Evolutionary conservation across 1,140 invertebrate species (phyloP), one percentile per base, ranked within the genome.

Genomic region (Bombus terrestris): DNA sequence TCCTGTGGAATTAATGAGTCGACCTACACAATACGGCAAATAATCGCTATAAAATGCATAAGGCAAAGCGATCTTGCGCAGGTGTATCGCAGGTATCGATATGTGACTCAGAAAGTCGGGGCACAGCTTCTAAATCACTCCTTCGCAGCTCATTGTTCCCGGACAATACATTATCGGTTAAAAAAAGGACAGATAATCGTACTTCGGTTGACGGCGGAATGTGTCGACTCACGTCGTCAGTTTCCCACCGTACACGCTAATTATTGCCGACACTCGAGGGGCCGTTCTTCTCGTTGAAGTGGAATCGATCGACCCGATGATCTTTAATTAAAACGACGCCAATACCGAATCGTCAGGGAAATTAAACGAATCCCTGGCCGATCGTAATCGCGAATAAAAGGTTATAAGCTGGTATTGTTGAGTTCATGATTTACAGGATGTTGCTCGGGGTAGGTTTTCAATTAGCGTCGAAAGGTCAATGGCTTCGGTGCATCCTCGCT

Each of bases 41-140:
- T 84, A 88, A 90, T 90, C 89, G 87, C 81, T 87, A 82, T 80
- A 90, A 88, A 82, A 85, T 86, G 86, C 81, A 90, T 90, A 90
- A 90, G 88, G 89, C 59, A 86, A 88, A 83, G 37, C 83, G 66
- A 90, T 78, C 43, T 28, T 72, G 89, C 71, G 88, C 89, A 90
- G 89, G 89, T 90, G 89, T 89, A 90, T 66, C 62, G 59, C 83
- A 53, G 77, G 53, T 85, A 69, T 86, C 79, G 85, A 71, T 57
- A 72, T 59, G 74, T 90, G 89, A 87, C 71, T 90, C 86, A 78
- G 66, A 43, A n/a, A 62, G 53, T 75, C 53, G 69, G 68, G 66
- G 35, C 13, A 18, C 39, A 10, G 85, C 69, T 89, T 47, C 71
- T 89, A 69, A 85, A 85, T 85, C 84, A 85, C 84, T 85, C 84